Evolutionary conservation across 2,113 vertebrate species (phyloP).

Genomic region (Podarcis raffonei): DNA sequence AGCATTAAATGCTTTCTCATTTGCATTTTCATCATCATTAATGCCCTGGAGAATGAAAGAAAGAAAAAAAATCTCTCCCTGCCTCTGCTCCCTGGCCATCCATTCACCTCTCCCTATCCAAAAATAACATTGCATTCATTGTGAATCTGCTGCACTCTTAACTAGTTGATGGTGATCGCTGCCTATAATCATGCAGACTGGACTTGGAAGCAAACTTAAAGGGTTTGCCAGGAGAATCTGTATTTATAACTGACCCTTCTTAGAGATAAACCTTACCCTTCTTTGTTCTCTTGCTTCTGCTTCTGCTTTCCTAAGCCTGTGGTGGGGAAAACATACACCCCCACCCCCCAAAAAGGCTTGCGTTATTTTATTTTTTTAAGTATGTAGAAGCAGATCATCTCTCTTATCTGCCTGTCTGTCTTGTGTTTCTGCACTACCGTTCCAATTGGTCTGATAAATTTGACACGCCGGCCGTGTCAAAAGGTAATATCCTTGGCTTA

Average conservation of each 20-base stretch:
- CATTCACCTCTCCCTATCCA: neutral
- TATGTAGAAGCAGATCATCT: slow-evolving; percentile 29
- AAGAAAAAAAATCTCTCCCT: neutral
- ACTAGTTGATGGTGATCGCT: slow-evolving; percentile 34
- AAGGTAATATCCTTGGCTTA: slow-evolving; percentile 89
- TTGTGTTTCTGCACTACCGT: slow-evolving; percentile 66
- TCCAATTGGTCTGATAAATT: slow-evolving; percentile 80
- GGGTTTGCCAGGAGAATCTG: neutral
- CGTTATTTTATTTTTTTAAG: slow-evolving; percentile 21
- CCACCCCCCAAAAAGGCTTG: slow-evolving; percentile 4
- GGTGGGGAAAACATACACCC: neutral
- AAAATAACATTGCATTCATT: slow-evolving; percentile 24
- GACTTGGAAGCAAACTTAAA: neutral
- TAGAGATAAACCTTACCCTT: slow-evolving; percentile 43
- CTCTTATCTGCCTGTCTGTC: slow-evolving; percentile 56
- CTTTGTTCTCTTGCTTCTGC: slow-evolving; percentile 51
- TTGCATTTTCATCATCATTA: slow-evolving; percentile 28
- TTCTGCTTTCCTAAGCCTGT: slow-evolving; percentile 18
- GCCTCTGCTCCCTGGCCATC: neutral
- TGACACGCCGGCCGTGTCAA: slow-evolving; percentile 86
- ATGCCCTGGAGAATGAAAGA: neutral
- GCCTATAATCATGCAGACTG: neutral
- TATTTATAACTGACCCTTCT: slow-evolving; percentile 24
- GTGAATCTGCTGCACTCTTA: slow-evolving; percentile 31
- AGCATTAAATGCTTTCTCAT: slow-evolving; percentile 44